These are phyloP conservation scores for Tragelaphus scriptus DNA, from an alignment of 2,113 vertebrate genomes.

Conservation along the genomic window DNA sequence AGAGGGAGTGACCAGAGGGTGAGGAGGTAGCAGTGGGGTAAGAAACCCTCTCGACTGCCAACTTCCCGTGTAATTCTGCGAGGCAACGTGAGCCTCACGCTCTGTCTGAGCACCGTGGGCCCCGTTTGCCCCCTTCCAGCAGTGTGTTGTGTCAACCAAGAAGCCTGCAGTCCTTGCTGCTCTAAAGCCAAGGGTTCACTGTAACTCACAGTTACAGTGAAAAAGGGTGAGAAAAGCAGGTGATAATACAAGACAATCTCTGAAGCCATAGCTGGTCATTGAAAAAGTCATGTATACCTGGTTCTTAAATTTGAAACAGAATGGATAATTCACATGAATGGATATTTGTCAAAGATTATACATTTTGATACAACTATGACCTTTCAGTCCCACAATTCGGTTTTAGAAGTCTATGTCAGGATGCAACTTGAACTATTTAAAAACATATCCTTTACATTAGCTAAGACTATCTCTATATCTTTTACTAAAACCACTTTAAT, in stretches of 20 bases:
- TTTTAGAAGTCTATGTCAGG: not conserved
- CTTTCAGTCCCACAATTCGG: not conserved
- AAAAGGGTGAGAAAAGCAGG: not conserved
- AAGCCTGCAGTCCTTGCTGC: not conserved
- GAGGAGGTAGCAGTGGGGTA: accelerated
- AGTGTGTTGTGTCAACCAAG: not conserved
- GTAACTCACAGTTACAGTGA: no score
- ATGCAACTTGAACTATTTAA: not conserved
- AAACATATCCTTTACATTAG: not conserved
- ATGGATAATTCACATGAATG: not conserved
- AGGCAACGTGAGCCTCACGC: accelerated
- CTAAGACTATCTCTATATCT: not conserved
- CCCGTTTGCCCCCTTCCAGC: not conserved
- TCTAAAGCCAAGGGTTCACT: not conserved
- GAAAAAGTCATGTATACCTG: not conserved
- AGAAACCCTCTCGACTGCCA: not conserved
- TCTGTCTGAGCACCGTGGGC: not conserved
- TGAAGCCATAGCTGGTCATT: not conserved
- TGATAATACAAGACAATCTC: not conserved
- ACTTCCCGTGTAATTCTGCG: accelerated
- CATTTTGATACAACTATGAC: not conserved
- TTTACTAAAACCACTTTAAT: slow-evolving; percentile 1
- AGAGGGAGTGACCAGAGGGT: not conserved
- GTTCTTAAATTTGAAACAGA: not conserved
- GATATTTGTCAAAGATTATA: not conserved